Conservation (phyloP, 2,797 vertebrate species). For the Thamnophis elegans region DNA sequence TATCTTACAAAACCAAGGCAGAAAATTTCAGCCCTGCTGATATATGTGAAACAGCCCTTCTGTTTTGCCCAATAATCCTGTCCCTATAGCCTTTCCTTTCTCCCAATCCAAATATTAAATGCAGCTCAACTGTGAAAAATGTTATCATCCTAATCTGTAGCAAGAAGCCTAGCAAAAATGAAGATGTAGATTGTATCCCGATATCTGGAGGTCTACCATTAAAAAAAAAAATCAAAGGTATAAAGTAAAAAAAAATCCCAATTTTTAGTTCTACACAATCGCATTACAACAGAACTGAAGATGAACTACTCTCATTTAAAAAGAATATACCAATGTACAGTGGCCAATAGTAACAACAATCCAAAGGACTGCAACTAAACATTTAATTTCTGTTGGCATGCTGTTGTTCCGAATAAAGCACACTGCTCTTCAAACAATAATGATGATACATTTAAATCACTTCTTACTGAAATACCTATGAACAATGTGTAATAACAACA, state of each 20-base stretch:
- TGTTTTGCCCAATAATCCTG: neutral
- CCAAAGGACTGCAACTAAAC: fast-evolving
- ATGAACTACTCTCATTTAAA: neutral
- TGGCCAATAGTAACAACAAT: neutral
- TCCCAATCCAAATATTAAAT: neutral
- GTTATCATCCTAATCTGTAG: neutral
- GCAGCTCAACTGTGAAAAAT: neutral
- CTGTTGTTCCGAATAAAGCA: neutral
- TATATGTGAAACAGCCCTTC: neutral
- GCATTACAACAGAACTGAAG: neutral
- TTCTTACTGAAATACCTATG: too few species aligned
- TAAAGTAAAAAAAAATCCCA: neutral
- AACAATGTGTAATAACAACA: neutral
- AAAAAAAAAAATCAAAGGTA: neutral
- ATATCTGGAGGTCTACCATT: neutral
- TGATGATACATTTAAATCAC: neutral
- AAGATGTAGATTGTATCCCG: neutral
- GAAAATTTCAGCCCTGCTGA: neutral
- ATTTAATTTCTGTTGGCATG: neutral
- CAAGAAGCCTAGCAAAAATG: neutral
- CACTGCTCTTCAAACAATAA: neutral
- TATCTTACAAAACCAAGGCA: neutral
- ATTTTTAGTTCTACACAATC: too few species aligned
- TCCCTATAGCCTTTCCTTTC: neutral
- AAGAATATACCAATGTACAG: neutral